These are phyloP conservation scores for Craterocephalus amniculus DNA, from an alignment of 2,797 vertebrate genomes.

Conservation along the genomic window DNA sequence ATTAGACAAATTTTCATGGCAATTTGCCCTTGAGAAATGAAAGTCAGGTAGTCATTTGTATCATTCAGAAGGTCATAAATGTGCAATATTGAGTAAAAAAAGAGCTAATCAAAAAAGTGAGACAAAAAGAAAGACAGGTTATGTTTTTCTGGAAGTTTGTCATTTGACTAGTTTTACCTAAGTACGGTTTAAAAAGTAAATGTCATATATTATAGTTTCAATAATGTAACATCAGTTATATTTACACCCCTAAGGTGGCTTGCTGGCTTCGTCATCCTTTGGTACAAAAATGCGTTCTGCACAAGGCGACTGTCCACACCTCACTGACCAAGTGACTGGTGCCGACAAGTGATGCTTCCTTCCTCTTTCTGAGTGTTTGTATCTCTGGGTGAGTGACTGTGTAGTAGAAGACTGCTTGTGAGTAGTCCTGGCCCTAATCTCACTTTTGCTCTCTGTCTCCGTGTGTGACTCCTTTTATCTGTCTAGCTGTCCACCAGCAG, in stretches of 20 bases:
- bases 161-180: conserved; percentile 4
- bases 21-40: not conserved
- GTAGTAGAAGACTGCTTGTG: conserved; percentile 32
- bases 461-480: conserved; percentile 62
- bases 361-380: conserved; percentile 32
- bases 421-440: conserved; percentile 48
- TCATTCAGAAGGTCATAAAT: not conserved
- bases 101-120: not conserved
- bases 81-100: conserved; percentile 2
- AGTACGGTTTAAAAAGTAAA: conserved; percentile 1
- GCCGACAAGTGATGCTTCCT: conserved; percentile 60
- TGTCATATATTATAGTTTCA: not conserved
- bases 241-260: conserved; percentile 14
- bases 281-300: conserved; percentile 41
- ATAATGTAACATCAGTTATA: not conserved
- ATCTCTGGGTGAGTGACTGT: conserved; percentile 23
- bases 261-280: conserved; percentile 44
- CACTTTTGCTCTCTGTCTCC: conserved; percentile 63
- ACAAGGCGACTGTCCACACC: conserved; percentile 65
- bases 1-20: not conserved
- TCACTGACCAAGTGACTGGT: conserved; percentile 69
- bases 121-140: conserved; percentile 1
- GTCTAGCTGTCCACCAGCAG: conserved; percentile 51
- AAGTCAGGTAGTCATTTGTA: no score
- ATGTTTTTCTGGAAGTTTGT: not conserved